Base-by-base conservation (phyloP, 2,113 vertebrate species). In the Synchiropus splendidus region DNA sequence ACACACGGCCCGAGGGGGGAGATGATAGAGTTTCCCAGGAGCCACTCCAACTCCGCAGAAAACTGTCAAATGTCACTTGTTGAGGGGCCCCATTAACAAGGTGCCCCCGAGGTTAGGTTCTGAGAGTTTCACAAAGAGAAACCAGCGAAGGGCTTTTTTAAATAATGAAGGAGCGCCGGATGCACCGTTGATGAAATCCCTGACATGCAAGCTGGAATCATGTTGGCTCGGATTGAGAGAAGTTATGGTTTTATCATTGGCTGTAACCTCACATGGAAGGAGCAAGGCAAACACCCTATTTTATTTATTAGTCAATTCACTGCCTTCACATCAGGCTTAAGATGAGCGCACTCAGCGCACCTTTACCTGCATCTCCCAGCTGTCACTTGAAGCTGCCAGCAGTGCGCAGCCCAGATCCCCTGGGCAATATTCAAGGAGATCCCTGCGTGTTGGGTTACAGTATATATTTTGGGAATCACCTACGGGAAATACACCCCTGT, bases 21-120 rank as follows among this genome's bases (percentile, higher is more conserved):
- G 41, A 57, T 63, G 48, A 68, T 72, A 59, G 53, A 58, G 51
- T 72, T 67, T 72, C 70, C 31, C 36, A 58, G 42, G 35, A 40
- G 36, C 42, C 14, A 17, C 31, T 2, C 17, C 10, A 17, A 17
- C 11, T 17, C 35, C 18, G 5, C 43, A 34, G 35, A 16, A 34
- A 34, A 35, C 27, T 10, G 15, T 31, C 44, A 9, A 14, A 12
- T 44, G 39, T 31, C 39, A 14, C 31, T 42, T 57, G 59, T 51
- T 34, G 56, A 59, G 42, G 39, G 39, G 46, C 36, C 33, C 31
- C 30, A 15, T 57, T 62, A 42, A 58, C 41, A 45, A 49, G 36
- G 14, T 61, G 53, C 36, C 38, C 31, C 33, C 10, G n/a, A 13
- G 33, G 14, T 64, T 36, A 33, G 43, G 21, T 27, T 27, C 16